Evolutionary conservation across 30 jellyfish, hydroid and myxozoan genomes (phyloP), one percentile per base, ranked within the genome.

Genomic region (Sanderia malayensis): DNA sequence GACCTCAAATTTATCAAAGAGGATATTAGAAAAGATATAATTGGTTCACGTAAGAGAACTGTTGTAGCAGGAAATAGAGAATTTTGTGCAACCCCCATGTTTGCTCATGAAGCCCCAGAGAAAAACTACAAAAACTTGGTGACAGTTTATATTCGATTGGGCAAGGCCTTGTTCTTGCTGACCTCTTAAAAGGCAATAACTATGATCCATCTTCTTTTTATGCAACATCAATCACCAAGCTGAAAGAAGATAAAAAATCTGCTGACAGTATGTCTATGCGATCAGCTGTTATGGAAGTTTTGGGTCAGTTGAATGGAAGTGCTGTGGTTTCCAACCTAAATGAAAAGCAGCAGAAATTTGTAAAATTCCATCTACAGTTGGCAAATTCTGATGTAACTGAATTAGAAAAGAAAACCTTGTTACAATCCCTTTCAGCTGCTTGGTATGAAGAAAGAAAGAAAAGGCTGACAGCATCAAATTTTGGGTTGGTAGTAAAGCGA

Each of bases 381-480:
- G 76, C 66, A 61, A 74, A 45, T n/a, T 28, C 34, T 33, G 52
- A 61, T 28, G 70, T 15, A 74, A 18, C 69, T 61, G 73, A 27
- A 22, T 61, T 29, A 44, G 57, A 23, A 44, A 63, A 61, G 45
- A 46, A 47, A 58, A 31, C 46, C 68, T 32, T 29, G 34, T 41
- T 32, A 60, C 31, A 69, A 49, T 24, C 37, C 41, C 45, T 37
- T 49, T 49, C 64, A 49, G 64, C 64, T 49, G 68, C 64, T 46
- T 77, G 88, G 88, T 76, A 23, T 65, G 73, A 52, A 61, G 89
- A 77, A 61, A 47, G 89, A 52, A 26, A 49, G 34, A 66, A 61
- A 34, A 59, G 82, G 62, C 37, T 65, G 72, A 77, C 89, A 19
- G 81, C 82, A 49, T 77, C 81, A 55, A 46, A 25, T 55, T 75